Conservation (phyloP, 2,797 vertebrate species). For the Harpagifer antarcticus region DNA sequence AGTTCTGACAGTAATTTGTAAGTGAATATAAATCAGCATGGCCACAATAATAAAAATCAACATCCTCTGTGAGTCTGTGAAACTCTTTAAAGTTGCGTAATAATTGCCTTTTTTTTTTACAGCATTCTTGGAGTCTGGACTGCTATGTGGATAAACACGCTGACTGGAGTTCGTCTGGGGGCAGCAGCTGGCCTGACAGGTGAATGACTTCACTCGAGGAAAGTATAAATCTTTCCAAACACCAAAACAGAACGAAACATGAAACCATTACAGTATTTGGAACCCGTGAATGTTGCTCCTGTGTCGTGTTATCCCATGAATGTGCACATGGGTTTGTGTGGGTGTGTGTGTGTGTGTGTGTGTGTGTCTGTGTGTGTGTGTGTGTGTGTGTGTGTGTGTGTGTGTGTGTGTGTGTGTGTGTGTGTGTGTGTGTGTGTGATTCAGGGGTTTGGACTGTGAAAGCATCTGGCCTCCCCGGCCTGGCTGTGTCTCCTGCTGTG, state of each 20-base stretch:
- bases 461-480: conserved; percentile 65
- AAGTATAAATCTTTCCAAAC: conserved; percentile 32
- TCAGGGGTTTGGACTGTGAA: conserved; percentile 48
- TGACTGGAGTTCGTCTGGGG: conserved; percentile 34
- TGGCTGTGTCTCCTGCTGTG: conserved; percentile 63
- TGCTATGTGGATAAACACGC: conserved; percentile 47
- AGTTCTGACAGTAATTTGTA: conserved; percentile 2
- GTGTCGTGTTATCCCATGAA: conserved; percentile 4
- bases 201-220: conserved; percentile 43
- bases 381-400: conserved; percentile 4
- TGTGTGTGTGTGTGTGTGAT: conserved; percentile 12
- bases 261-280: conserved; percentile 1
- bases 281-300: neutral
- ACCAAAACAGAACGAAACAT: conserved; percentile 25
- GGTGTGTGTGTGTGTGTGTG: conserved; percentile 6
- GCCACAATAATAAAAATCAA: conserved; percentile 4
- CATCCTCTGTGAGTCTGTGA: conserved; percentile 7
- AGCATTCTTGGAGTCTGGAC: conserved; percentile 36
- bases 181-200: conserved; percentile 59
- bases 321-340: conserved; percentile 24
- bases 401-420: conserved; percentile 10
- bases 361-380: conserved; percentile 10
- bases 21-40: conserved; percentile 6
- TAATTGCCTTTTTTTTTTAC: conserved; percentile 32
- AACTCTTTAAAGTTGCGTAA: conserved; percentile 47